phyloP scores from a whole-genome alignment of 2,113 vertebrate genomes.

The Limnothrissa miodon region DNA sequence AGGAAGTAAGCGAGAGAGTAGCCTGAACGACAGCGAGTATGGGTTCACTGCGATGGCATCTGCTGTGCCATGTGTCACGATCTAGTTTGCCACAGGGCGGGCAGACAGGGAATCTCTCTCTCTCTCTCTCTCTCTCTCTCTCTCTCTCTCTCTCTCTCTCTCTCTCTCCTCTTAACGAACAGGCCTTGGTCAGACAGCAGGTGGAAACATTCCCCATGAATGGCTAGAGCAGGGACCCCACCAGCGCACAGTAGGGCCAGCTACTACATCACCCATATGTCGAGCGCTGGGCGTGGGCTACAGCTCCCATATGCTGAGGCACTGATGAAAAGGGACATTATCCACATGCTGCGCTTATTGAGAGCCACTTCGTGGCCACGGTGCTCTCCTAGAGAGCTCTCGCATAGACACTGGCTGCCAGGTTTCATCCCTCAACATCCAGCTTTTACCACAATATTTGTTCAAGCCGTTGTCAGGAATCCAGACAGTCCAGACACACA shows the following conservation, averaged over 20 bases:
- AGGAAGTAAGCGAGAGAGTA: constrained; percentile 31
- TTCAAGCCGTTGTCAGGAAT: background rate
- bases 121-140: background rate
- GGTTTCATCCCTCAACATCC: background rate
- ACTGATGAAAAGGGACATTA: constrained; percentile 4
- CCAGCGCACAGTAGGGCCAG: background rate
- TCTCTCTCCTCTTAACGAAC: background rate
- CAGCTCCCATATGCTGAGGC: constrained; percentile 7
- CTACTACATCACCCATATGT: background rate
- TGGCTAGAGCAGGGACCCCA: background rate
- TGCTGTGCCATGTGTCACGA: constrained; percentile 3
- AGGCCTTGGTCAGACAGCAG: background rate
- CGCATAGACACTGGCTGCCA: background rate
- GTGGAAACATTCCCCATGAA: background rate
- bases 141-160: constrained; percentile 11
- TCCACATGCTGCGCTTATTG: constrained; percentile 7
- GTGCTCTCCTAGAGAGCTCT: background rate
- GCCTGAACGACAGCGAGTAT: background rate
- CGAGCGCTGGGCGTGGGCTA: background rate
- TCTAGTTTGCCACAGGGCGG: constrained; percentile 21
- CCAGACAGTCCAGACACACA: background rate
- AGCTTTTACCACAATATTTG: background rate
- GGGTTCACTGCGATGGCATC: constrained; percentile 12
- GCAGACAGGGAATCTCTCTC: constrained; percentile 4
- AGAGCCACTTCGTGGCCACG: background rate